Conservation (phyloP, 2,113 vertebrate genomes). For the Gyps fulvus region DNA sequence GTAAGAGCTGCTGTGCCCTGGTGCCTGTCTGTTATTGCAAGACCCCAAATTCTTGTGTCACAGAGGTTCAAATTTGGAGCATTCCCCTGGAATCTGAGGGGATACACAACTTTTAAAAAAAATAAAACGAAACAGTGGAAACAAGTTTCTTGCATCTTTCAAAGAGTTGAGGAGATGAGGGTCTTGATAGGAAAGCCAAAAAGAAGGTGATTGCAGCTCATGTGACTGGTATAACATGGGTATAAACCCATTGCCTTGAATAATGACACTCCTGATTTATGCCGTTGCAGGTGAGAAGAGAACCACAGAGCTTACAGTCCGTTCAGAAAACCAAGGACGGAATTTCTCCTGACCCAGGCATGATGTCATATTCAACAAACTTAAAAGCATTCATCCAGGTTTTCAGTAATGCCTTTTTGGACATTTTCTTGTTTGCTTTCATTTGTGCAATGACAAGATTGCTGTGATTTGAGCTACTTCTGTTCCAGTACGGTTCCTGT, state of each 20-base stretch:
- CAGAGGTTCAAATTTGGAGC: not conserved
- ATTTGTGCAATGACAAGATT: not conserved
- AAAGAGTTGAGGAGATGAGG: not conserved
- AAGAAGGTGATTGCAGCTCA: not conserved
- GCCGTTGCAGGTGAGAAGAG: not conserved
- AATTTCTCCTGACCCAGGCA: not conserved
- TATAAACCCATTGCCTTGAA: not conserved
- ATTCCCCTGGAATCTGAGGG: not conserved
- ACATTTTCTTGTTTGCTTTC: not conserved
- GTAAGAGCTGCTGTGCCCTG: not conserved
- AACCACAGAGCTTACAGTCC: not conserved
- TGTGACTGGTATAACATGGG: not conserved
- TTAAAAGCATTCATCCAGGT: not conserved
- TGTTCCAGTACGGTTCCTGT: not conserved
- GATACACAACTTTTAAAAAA: not conserved
- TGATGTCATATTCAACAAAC: not conserved
- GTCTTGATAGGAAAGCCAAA: not conserved
- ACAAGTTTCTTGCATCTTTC: not conserved
- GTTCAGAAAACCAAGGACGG: not conserved
- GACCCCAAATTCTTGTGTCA: not conserved
- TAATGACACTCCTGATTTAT: not conserved
- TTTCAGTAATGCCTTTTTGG: not conserved
- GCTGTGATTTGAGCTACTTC: not conserved
- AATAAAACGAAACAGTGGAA: not conserved
- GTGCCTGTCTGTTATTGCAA: not conserved